Base-by-base conservation (phyloP, 2,113 vertebrate genomes). In the Hippopotamus amphibius region DNA sequence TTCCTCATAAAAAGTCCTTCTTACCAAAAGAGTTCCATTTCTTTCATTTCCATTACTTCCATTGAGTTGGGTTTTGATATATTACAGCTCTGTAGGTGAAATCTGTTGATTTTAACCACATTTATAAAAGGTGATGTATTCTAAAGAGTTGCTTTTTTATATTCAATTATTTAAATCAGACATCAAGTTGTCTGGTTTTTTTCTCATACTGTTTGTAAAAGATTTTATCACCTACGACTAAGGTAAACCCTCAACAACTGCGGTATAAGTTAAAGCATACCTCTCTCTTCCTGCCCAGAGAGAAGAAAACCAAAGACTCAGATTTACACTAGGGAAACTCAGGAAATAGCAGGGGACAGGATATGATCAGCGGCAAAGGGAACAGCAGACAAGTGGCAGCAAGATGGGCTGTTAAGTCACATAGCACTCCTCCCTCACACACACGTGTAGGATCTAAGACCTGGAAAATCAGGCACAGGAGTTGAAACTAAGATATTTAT, bases 21-120 rank as follows among this genome's bases (percentile, higher is more conserved):
- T 87, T 80, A 86, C 53, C 24, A 95, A 81, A 80, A 68, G 17
- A 91, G 30, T 83, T 68, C 66, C 68, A 88, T 71, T 68, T 96
- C 77, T 87, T 93, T 93, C 80, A 95, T 80, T 92, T 97, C 71
- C 77, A 61, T 43, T 77, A 87, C 30, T 59, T 72, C 13, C 21
- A 82, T 0, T 48, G 43, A 90, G 17, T 71, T 95, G 16, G 6
- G 33, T 89, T 96, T 83, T 94, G 26, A 90, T 57, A 86, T 41
- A 72, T 22, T 74, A 92, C 0, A 66, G 16, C 12, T 50, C 61
- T 82, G 11, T n/a, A 83, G 74, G 83, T 76, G 37, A 95, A 96
- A 89, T 65, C 55, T 94, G 76, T 84, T 95, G n/a, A 93, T 72
- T 88, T 80, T 84, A 84, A 91, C 28, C 26, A 57, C 63, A 15